Conservation (phyloP, 2,888 invertebrate species). For the Cheilosia scutellata region DNA sequence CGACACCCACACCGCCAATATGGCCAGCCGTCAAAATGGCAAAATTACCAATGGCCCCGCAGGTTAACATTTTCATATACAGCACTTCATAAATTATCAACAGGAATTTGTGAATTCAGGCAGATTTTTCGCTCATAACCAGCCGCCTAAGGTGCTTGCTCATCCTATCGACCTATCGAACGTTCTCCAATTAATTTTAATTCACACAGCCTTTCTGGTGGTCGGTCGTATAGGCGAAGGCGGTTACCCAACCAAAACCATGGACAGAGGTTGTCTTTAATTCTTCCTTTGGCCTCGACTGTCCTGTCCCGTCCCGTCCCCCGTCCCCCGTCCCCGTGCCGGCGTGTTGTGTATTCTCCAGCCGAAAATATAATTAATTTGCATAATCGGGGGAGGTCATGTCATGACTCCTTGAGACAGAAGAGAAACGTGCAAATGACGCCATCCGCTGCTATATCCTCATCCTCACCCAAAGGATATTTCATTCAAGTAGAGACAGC, state of each 20-base stretch:
- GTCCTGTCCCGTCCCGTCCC: slow-evolving; percentile 20
- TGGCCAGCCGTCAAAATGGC: slow-evolving; percentile 27
- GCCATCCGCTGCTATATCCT: slow-evolving; percentile 56
- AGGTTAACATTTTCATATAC: slow-evolving; percentile 43
- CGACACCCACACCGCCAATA: slow-evolving; percentile 17
- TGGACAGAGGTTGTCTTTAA: slow-evolving; percentile 31
- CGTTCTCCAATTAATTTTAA: slow-evolving; percentile 72
- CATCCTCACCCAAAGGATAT: slow-evolving; percentile 50
- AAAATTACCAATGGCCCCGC: slow-evolving; percentile 52
- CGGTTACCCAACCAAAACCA: neutral
- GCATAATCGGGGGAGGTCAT: slow-evolving; percentile 53
- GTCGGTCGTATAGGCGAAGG: neutral
- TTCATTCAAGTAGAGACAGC: neutral
- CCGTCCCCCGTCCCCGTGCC: too few species aligned
- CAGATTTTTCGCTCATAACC: slow-evolving; percentile 67
- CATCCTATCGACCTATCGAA: slow-evolving; percentile 62
- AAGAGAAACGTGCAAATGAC: slow-evolving; percentile 66
- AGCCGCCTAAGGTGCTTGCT: neutral
- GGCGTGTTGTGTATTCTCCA: slow-evolving; percentile 60
- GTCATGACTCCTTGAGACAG: slow-evolving; percentile 41
- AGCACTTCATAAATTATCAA: slow-evolving; percentile 73
- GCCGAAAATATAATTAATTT: slow-evolving; percentile 74
- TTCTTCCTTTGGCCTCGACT: slow-evolving; percentile 30
- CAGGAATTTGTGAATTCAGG: slow-evolving; percentile 68
- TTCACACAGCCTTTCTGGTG: slow-evolving; percentile 58